These are phyloP conservation scores for Argopecten irradians DNA, from an alignment of 1,140 invertebrate genomes.

Conservation along the genomic window DNA sequence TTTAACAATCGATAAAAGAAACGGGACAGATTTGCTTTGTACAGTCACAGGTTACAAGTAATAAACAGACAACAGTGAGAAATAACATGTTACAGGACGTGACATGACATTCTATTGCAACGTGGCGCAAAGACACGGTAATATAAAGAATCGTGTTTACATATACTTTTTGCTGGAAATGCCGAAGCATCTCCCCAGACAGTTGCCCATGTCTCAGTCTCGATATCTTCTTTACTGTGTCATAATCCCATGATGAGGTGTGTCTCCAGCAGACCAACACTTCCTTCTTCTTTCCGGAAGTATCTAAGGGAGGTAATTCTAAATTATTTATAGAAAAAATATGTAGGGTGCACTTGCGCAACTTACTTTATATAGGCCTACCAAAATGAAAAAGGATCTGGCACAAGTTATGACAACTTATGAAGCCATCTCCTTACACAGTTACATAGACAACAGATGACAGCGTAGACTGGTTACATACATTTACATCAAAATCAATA, in stretches of 20 bases:
- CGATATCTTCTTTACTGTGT: neutral
- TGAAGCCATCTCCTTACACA: too few relatives aligned
- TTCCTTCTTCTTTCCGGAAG: neutral
- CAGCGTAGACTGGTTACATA: too few relatives aligned
- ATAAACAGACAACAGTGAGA: neutral
- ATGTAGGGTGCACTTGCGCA: too few relatives aligned
- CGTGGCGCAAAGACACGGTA: neutral
- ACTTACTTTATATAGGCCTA: too few relatives aligned
- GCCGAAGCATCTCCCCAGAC: neutral
- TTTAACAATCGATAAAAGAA: too few relatives aligned
- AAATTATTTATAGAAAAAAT: too few relatives aligned
- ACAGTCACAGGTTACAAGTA: too few relatives aligned
- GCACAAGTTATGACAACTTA: too few relatives aligned
- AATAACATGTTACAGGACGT: neutral
- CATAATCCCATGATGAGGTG: slow-evolving; percentile 11
- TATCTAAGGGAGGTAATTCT: neutral
- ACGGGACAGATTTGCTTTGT: too few relatives aligned
- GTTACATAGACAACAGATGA: too few relatives aligned
- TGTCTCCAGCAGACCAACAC: slow-evolving; percentile 19
- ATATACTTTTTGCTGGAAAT: slow-evolving; percentile 10
- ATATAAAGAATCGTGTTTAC: neutral
- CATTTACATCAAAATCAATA: too few relatives aligned
- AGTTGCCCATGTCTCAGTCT: neutral
- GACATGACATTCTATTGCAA: neutral
- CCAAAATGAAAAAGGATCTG: too few relatives aligned